Percentiles rank a stretch among this genome's conserved stretches.
These are phyloP conservation scores for Lacanobia oleracea DNA, from an alignment of 2,888 invertebrate species.

Conservation along the genomic window DNA sequence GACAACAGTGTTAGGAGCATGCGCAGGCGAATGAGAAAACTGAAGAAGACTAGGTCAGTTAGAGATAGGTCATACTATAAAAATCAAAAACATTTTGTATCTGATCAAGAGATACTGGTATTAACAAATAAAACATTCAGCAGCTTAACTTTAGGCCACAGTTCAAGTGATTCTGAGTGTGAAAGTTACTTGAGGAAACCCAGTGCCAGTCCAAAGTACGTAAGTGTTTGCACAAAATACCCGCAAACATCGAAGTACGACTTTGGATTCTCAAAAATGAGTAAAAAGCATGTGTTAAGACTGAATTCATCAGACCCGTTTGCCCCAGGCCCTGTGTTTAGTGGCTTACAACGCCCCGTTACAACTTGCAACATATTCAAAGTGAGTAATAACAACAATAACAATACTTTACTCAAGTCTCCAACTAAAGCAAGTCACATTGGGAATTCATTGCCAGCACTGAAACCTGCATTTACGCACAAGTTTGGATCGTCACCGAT, in stretches of 20 bases:
- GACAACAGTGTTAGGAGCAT: slow-evolving; percentile 89
- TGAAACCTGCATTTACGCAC: slow-evolving; percentile 86
- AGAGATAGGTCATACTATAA: slow-evolving; percentile 89
- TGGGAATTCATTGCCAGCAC: slow-evolving; percentile 81
- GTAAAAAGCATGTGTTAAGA: slow-evolving; percentile 80
- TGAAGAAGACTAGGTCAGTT: slow-evolving; percentile 88
- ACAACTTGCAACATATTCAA: slow-evolving; percentile 87
- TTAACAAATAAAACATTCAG: slow-evolving; percentile 89
- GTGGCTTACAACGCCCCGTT: slow-evolving; percentile 85
- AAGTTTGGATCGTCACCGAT: slow-evolving; percentile 88
- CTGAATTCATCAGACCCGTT: slow-evolving; percentile 86
- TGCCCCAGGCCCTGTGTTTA: slow-evolving; percentile 89
- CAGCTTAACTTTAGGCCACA: slow-evolving; percentile 90
- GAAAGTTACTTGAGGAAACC: slow-evolving; percentile 85
- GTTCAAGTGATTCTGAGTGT: slow-evolving; percentile 89
- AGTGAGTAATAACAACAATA: slow-evolving; percentile 86
- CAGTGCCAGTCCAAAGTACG: slow-evolving; percentile 85
- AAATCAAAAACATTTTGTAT: slow-evolving; percentile 90
- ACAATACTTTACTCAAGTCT: slow-evolving; percentile 84
- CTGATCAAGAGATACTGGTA: slow-evolving; percentile 91
- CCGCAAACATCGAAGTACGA: slow-evolving; percentile 83
- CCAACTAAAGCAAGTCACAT: slow-evolving; percentile 78
- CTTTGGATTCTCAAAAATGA: slow-evolving; percentile 84
- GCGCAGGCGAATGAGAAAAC: slow-evolving; percentile 87
- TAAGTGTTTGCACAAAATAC: slow-evolving; percentile 86